Base-by-base conservation (phyloP, 1,140 invertebrate genomes). In the Yoshiicerus persimilis region DNA sequence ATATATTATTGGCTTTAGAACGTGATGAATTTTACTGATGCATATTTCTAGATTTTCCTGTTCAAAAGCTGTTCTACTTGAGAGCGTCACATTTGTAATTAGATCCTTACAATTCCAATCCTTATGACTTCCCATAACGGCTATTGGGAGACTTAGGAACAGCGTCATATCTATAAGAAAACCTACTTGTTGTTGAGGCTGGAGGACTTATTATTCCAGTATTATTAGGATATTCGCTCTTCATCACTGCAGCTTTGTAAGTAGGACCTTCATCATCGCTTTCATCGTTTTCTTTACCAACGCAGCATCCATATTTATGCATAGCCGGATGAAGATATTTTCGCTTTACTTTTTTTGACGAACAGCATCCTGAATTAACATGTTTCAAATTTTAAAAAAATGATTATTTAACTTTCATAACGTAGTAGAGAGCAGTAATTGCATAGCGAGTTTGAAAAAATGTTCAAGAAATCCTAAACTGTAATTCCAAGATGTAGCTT, bases 261-360 rank as follows among this genome's bases (percentile, higher is more conserved):
- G 32, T 41, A 11, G 13, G 4, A 41, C 34, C 36, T 16, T 25
- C 30, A 2, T n/a, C 23, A 6, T 70, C 41, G 16, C 13, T 30
- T 34, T 4, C 34, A 3, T 70, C 41, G 11, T 8, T 10, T 13
- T 64, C 39, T 41, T 75, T 38, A 2, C 38, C 66, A 3, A 86
- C 41, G 30, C 83, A 88, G 20, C 88, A 89, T 1, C 9, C 30
- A 23, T 23, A 62, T 20, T 70, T 83, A n/a, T 62, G 23, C 9
- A 86, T 27, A 2, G 56, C 16, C 16, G 89, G 89, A 87, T 89
- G 89, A 23, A 89, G 32, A 41, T 87, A 89, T 16, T 89, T 86
- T 62, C 75, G 20, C 23, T 86, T 39, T 4, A 89, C 64, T 2
- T 84, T 89, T 39, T 89, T 87, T 2, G 39, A 25, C 8, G 13